phyloP scores from a whole-genome alignment of 2,888 invertebrate genomes.

The Hofmannophila pseudospretella region DNA sequence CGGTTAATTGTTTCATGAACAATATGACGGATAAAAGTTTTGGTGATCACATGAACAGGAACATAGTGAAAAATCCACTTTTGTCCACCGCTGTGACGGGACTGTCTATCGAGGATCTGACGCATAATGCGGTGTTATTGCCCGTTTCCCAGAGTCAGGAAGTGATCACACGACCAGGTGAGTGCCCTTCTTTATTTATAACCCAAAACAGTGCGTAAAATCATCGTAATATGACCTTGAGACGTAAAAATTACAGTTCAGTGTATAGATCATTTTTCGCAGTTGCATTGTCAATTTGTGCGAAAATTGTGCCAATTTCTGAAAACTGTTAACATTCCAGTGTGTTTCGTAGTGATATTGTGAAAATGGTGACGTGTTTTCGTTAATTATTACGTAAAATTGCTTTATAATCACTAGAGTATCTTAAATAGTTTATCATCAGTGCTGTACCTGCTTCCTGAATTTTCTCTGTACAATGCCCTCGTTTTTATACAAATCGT shows the following conservation, averaged over 20 bases:
- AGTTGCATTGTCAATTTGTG: slow-evolving; percentile 35
- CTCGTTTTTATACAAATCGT: slow-evolving; percentile 61
- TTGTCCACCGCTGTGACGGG: slow-evolving; percentile 85
- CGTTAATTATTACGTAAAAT: slow-evolving; percentile 5
- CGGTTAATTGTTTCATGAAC: slow-evolving; percentile 34
- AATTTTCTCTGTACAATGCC: slow-evolving; percentile 28
- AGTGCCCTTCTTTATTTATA: slow-evolving; percentile 47
- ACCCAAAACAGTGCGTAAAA: slow-evolving; percentile 13
- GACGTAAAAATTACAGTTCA: slow-evolving; percentile 22
- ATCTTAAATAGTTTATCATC: too few relatives aligned
- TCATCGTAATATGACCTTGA: slow-evolving; percentile 37
- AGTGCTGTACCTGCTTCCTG: background rate
- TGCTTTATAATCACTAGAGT: too few relatives aligned
- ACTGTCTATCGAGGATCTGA: slow-evolving; percentile 84
- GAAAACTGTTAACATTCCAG: background rate
- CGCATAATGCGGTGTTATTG: slow-evolving; percentile 83
- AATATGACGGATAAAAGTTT: slow-evolving; percentile 72
- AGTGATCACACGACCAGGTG: slow-evolving; percentile 57
- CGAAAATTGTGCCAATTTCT: slow-evolving; percentile 12
- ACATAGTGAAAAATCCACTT: slow-evolving; percentile 81
- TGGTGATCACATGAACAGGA: slow-evolving; percentile 60
- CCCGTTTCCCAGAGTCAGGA: slow-evolving; percentile 76
- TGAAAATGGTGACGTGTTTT: slow-evolving; percentile 9
- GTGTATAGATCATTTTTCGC: slow-evolving; percentile 20
- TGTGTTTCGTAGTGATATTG: slow-evolving; percentile 6